A percentile compares a stretch with the other conserved stretches of the same genome.
Conservation (phyloP, 2,113 vertebrate genomes). For the Phalacrocorax pelagicus region DNA sequence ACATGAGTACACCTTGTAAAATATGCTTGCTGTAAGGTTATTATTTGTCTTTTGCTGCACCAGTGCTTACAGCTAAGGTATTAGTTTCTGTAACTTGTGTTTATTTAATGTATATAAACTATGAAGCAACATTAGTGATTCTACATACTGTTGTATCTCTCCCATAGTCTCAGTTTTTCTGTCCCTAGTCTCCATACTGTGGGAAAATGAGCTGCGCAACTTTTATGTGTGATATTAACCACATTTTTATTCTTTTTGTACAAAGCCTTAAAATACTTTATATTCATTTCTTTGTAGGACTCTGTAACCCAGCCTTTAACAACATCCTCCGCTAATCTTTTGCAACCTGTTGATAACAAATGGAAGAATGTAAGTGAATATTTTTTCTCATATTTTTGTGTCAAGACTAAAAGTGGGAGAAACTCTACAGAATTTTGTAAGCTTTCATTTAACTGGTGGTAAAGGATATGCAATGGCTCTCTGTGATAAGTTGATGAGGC, state of each 20-base stretch:
- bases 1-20: neutral
- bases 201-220: neutral
- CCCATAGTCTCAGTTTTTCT: neutral
- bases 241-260: neutral
- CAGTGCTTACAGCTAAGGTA: neutral
- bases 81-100: neutral
- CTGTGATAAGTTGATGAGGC: neutral
- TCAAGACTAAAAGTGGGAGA: neutral
- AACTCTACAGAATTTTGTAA: neutral
- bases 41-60: neutral
- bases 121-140: neutral
- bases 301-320: slow-evolving; percentile 9
- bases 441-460: neutral
- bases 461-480: neutral
- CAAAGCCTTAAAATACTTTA: neutral
- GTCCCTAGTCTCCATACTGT: neutral
- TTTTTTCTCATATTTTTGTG: neutral
- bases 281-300: slow-evolving; percentile 23
- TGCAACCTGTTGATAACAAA: slow-evolving; percentile 64
- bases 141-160: neutral
- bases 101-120: neutral
- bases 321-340: slow-evolving; percentile 32
- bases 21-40: neutral
- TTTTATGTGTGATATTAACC: neutral
- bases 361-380: slow-evolving; percentile 55